Conservation (phyloP, 2,113 vertebrate species). For the Struthio camelus region DNA sequence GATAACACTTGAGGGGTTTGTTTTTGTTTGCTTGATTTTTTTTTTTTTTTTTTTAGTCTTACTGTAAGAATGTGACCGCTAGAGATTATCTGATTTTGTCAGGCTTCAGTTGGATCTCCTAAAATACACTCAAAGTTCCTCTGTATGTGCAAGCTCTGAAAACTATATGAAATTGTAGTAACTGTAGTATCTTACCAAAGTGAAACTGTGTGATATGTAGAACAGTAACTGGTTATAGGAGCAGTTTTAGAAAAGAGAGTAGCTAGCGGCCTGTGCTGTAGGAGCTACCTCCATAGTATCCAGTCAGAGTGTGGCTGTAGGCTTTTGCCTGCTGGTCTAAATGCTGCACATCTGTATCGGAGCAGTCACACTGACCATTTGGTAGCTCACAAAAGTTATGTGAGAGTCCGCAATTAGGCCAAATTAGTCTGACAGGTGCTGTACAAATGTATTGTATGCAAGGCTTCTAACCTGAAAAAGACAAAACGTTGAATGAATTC, state of each 20-base stretch:
- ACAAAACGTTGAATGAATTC: not conserved
- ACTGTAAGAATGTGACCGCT: accelerated
- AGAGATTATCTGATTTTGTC: not conserved
- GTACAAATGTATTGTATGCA: not conserved
- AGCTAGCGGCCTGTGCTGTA: no score
- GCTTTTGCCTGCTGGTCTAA: not conserved
- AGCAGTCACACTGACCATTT: no score
- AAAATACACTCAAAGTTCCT: not conserved
- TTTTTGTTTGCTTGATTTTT: no score
- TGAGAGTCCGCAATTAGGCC: not conserved
- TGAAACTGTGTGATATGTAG: not conserved
- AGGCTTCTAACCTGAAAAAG: not conserved
- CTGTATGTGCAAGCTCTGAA: not conserved
- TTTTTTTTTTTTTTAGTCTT: accelerated
- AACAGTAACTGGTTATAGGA: not conserved
- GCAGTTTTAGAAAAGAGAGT: not conserved
- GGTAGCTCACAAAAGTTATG: not conserved
- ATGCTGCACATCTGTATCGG: not conserved
- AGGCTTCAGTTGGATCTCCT: not conserved
- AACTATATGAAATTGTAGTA: not conserved
- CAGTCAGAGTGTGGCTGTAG: no score
- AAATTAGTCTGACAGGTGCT: not conserved
- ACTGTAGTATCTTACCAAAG: not conserved
- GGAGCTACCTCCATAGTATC: no score
- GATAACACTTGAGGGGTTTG: accelerated